Base-by-base conservation (phyloP, 2,113 vertebrate species). In the Aphyosemion australe region DNA sequence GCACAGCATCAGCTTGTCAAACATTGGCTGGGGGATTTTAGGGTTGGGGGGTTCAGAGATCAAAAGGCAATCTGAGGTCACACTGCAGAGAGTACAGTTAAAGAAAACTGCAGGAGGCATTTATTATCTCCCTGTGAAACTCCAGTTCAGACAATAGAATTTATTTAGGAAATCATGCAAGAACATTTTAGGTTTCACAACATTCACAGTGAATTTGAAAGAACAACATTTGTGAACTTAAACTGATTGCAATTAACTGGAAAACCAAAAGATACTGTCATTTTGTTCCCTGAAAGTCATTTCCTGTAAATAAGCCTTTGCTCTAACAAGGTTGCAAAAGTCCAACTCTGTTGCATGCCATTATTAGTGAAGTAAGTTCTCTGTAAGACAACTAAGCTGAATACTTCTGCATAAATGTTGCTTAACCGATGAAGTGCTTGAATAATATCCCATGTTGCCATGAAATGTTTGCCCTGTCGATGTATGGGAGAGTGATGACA, bases 51-150 rank as follows among this genome's bases (percentile, higher is more conserved):
- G 61, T 62, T 74, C 72, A 66, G 55, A 62, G 65, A 54, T 49
- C 46, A 69, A 61, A 47, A 31, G 68, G 68, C 72, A 71, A 65
- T 61, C 74, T 61, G 77, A 84, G 84, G 81, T 84, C 65, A 73
- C 11, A 5, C 61, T 72, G 76, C 45, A 57, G 63, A 26, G 26
- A 42, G 51, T 26, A 55, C 69, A 76, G 64, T 64, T 12, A 32
- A n/a, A 55, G 42, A 54, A 20, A 31, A 61, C 31, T 34, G 54
- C 45, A 62, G 55, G 34, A 62, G 39, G n/a, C 43, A 12, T 54
- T 69, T 7, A 45, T 26, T 18, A 12, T 37, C 58, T 74, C 46
- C 34, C 5, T 5, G 5, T 73, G 8, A 73, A 49, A 47, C 18
- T 59, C 19, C 34, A 6, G 15, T 16, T 32, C 13, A 15, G 41